Percentiles rank a stretch among this genome's conserved stretches.
Conservation (phyloP, 2,888 invertebrate genomes). For the Hyposoter dolosus region DNA sequence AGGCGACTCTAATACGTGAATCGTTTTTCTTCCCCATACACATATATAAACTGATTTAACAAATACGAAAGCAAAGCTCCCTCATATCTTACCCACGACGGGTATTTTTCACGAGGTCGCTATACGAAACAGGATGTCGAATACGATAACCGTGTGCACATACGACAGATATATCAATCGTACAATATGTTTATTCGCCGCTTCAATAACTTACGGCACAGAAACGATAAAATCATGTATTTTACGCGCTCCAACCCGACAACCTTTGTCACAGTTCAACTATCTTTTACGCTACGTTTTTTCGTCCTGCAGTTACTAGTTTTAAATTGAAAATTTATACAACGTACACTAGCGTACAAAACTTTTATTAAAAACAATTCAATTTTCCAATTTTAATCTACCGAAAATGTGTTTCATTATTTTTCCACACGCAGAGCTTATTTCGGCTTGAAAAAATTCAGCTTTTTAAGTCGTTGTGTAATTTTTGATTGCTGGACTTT, state of each 20-base stretch:
- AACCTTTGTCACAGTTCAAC: neutral
- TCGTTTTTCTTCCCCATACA: conserved; percentile 22
- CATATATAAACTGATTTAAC: neutral
- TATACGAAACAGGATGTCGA: conserved; percentile 38
- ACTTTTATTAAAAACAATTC: neutral
- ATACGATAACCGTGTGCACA: conserved; percentile 41
- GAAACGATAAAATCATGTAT: conserved; percentile 5
- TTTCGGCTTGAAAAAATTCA: too few species aligned
- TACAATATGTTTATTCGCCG: conserved; percentile 23
- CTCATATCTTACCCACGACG: conserved; percentile 19
- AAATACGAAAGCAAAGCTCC: neutral
- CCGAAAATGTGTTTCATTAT: too few species aligned
- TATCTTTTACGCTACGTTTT: neutral
- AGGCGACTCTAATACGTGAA: conserved; percentile 27
- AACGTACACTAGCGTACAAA: neutral
- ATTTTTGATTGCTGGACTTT: too few species aligned
- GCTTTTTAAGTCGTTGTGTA: too few species aligned
- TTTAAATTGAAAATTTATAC: neutral
- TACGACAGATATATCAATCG: conserved; percentile 10
- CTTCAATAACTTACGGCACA: neutral
- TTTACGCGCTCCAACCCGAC: neutral
- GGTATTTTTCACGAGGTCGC: conserved; percentile 37
- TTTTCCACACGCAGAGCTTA: too few species aligned
- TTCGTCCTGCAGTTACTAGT: neutral
- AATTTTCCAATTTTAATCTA: neutral